Conservation (phyloP, 2,113 vertebrate species). For the Sander lucioperca region DNA sequence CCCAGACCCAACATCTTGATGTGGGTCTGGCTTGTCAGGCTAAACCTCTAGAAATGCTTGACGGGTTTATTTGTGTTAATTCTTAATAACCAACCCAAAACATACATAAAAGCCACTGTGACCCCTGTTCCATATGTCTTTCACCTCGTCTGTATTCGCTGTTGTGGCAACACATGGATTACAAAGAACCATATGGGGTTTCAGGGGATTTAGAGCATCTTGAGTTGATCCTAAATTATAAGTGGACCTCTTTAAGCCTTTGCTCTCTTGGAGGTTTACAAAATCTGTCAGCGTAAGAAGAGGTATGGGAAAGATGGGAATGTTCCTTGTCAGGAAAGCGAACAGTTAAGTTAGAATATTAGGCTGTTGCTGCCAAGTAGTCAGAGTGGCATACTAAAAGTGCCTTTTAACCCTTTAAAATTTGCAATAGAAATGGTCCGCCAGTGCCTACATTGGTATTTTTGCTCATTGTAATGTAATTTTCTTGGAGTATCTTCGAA, state of each 20-base stretch:
- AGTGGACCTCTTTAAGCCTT: slow-evolving; percentile 27
- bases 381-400: background rate
- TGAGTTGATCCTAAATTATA: slow-evolving; percentile 54
- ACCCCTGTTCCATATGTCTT: background rate
- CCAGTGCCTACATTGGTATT: no score
- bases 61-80: background rate
- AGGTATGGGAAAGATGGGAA: background rate
- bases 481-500: no score
- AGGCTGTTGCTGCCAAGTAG: no score
- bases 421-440: no score
- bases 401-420: background rate
- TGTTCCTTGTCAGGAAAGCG: background rate
- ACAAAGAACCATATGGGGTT: slow-evolving; percentile 41
- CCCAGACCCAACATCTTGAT: no score
- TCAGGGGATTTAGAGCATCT: slow-evolving; percentile 42
- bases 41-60: rapidly evolving
- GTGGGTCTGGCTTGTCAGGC: no score
- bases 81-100: slow-evolving; percentile 7
- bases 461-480: no score
- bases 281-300: background rate
- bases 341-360: no score
- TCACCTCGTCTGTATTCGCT: slow-evolving; percentile 5
- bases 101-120: background rate
- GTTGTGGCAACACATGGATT: slow-evolving; percentile 53
- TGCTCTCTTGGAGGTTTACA: background rate